Evolutionary conservation across 2,888 invertebrate genomes (phyloP).

Genomic region (Thera britannica): DNA sequence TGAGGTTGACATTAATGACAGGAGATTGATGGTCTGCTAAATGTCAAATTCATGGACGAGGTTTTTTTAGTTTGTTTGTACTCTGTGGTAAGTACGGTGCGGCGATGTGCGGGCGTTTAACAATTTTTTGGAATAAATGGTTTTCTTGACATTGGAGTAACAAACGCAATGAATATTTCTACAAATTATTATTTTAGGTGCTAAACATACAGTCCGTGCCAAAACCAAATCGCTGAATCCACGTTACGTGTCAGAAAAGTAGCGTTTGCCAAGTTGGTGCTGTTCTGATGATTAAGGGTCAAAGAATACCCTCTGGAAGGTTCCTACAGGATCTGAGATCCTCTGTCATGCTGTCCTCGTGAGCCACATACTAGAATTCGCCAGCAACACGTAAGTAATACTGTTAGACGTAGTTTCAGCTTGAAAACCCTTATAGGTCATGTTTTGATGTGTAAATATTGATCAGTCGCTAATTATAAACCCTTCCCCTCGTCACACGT

Average conservation of each 20-base stretch:
- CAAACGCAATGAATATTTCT: slow-evolving; percentile 19
- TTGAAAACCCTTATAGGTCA: slow-evolving; percentile 33
- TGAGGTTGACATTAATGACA: no score
- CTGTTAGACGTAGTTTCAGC: slow-evolving; percentile 20
- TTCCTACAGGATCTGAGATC: not conserved
- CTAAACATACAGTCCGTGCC: slow-evolving; percentile 12
- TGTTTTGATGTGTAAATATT: slow-evolving; percentile 45
- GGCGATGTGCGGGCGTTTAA: slow-evolving; percentile 11
- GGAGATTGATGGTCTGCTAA: no score
- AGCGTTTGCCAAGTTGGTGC: slow-evolving; percentile 13
- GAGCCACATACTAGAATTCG: slow-evolving; percentile 9
- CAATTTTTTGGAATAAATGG: slow-evolving; percentile 6
- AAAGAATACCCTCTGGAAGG: slow-evolving; percentile 6
- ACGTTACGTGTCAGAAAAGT: slow-evolving; percentile 20
- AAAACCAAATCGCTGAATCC: not conserved
- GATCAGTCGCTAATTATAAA: slow-evolving; percentile 52
- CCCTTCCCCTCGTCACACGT: slow-evolving; percentile 8
- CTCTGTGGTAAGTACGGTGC: not conserved
- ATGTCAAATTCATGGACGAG: not conserved
- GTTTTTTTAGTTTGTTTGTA: no score
- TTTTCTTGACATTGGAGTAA: slow-evolving; percentile 2
- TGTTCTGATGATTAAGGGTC: slow-evolving; percentile 24
- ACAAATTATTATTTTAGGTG: not conserved
- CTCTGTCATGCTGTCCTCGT: slow-evolving; percentile 32
- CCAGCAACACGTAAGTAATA: slow-evolving; percentile 30